Evolutionary conservation across 2,888 invertebrate species (phyloP).

Genomic region (Muscina levida): DNA sequence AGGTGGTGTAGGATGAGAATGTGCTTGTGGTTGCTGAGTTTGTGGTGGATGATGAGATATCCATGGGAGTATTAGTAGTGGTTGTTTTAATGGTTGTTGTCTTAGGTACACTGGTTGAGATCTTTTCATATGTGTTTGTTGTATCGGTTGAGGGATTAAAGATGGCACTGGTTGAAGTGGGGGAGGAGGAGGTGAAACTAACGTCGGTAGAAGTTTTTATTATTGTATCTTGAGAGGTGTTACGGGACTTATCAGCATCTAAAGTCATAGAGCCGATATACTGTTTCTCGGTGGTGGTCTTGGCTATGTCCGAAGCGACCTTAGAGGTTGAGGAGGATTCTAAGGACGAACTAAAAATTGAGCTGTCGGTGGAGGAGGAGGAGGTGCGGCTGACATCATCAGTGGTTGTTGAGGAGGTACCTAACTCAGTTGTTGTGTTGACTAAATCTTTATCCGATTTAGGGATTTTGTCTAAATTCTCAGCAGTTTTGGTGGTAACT

Average conservation of each 20-base stretch:
- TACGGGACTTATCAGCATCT: background rate
- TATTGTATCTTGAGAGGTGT: too few species aligned
- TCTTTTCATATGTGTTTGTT: slow-evolving; percentile 5
- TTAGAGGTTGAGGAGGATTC: background rate
- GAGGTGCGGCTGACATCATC: too few species aligned
- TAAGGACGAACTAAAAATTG: too few species aligned
- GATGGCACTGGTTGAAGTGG: background rate
- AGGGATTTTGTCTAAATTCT: too few species aligned
- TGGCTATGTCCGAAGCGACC: too few species aligned
- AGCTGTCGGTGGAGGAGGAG: too few species aligned
- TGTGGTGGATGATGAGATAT: slow-evolving; percentile 32
- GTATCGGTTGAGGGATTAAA: background rate
- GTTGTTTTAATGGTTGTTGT: slow-evolving; percentile 12
- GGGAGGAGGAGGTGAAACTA: background rate
- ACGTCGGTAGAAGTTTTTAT: background rate
- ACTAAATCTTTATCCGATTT: too few species aligned
- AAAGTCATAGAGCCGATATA: background rate
- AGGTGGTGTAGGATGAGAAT: slow-evolving; percentile 35
- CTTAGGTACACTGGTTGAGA: slow-evolving; percentile 29
- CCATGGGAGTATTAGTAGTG: slow-evolving; percentile 19
- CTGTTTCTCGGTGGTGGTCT: background rate
- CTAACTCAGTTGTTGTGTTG: too few species aligned
- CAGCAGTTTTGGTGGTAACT: too few species aligned
- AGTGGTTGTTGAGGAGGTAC: too few species aligned
- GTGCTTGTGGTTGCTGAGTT: slow-evolving; percentile 13